Conservation (phyloP, 2,113 vertebrate genomes). For the Etheostoma spectabile region DNA sequence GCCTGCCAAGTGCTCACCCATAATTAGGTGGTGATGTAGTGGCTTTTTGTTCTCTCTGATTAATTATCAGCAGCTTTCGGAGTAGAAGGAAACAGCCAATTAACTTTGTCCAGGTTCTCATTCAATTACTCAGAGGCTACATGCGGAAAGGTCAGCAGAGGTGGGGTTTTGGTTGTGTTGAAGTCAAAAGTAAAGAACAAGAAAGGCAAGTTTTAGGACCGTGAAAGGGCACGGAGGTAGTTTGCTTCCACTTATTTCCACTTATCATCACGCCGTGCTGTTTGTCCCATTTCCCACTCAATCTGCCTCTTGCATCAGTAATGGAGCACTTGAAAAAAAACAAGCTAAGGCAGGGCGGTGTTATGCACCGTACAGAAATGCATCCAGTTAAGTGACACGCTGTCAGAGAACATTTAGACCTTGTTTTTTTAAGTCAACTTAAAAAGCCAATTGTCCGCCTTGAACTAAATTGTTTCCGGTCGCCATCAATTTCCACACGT, state of each 20-base stretch:
- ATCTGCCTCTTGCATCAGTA: conserved; percentile 62
- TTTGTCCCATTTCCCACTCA: conserved; percentile 62
- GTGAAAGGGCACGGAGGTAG: conserved; percentile 58
- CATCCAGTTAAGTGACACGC: conserved; percentile 55
- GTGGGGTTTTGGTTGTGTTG: conserved; percentile 22
- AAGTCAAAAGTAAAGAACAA: conserved; percentile 51
- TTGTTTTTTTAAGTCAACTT: conserved; percentile 47
- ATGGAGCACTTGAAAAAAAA: conserved; percentile 37
- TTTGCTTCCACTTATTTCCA: conserved; percentile 76
- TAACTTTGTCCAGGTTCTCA: conserved; percentile 69
- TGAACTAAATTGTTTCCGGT: conserved; percentile 44
- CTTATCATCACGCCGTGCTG: conserved; percentile 51
- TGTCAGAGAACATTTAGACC: conserved; percentile 47
- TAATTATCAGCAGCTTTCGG: conserved; percentile 72
- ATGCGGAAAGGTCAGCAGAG: conserved; percentile 66
- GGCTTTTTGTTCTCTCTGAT: conserved; percentile 78
- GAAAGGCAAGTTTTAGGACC: conserved; percentile 35
- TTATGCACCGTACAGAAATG: conserved; percentile 26
- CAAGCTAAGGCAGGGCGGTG: conserved; percentile 19
- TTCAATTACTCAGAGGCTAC: conserved; percentile 66
- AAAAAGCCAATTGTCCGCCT: conserved; percentile 56
- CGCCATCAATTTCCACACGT: conserved; percentile 48
- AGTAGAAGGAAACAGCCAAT: conserved; percentile 69
- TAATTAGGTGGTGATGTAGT: conserved; percentile 76
- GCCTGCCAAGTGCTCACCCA: conserved; percentile 76